These are phyloP conservation scores for Catotricha subobsoleta DNA, from an alignment of 2,888 invertebrate genomes.

Conservation along the genomic window DNA sequence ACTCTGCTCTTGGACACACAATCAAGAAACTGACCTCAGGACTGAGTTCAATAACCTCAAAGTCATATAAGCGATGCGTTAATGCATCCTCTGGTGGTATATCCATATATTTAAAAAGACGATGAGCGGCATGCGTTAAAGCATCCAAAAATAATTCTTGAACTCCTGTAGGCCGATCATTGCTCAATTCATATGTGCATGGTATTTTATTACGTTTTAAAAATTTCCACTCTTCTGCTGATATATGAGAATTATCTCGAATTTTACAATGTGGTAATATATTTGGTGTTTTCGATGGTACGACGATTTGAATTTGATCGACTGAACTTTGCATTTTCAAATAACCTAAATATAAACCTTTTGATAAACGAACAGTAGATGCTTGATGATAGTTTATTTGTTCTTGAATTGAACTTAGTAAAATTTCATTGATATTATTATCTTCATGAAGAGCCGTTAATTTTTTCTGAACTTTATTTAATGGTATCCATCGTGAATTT, in stretches of 20 bases:
- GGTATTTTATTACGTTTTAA: conserved; percentile 44
- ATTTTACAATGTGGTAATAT: conserved; percentile 87
- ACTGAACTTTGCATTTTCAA: conserved; percentile 93
- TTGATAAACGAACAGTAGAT: conserved; percentile 61
- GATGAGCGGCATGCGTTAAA: conserved; percentile 52
- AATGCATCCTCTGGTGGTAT: conserved; percentile 49
- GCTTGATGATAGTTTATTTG: conserved; percentile 47
- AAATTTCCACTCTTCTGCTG: conserved; percentile 92
- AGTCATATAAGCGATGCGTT: conserved; percentile 71
- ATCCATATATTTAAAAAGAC: conserved; percentile 65
- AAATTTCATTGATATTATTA: conserved; percentile 60
- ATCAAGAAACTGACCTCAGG: conserved; percentile 81
- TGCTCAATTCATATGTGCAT: conserved; percentile 24
- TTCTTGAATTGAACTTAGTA: conserved; percentile 74
- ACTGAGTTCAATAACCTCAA: conserved; percentile 85
- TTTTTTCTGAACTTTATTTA: conserved; percentile 67
- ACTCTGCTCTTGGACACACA: conserved; percentile 79
- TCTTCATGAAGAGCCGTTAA: conserved; percentile 54
- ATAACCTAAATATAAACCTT: conserved; percentile 89
- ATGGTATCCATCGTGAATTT: conserved; percentile 82
- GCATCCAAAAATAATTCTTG: conserved; percentile 65
- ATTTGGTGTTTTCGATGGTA: conserved; percentile 82
- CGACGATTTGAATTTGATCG: conserved; percentile 83
- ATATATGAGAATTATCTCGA: conserved; percentile 88
- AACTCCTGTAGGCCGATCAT: conserved; percentile 46